Percentiles rank a stretch among this genome's conserved stretches.
phyloP scores from a whole-genome alignment of 2,888 invertebrate species.

The Rhyacophila evoluta region DNA sequence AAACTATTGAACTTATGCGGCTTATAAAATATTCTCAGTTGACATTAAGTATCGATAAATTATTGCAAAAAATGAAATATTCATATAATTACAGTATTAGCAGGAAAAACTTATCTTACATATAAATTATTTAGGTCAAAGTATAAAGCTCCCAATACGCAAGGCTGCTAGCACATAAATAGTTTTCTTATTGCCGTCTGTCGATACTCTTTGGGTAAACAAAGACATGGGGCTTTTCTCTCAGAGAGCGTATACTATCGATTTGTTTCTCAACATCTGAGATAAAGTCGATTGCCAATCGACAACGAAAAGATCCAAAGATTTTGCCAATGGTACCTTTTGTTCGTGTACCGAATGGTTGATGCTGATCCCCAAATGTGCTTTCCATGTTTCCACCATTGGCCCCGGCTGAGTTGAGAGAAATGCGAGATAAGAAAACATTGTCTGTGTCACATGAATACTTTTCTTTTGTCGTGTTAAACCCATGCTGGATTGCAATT shows the following conservation, averaged over 20 bases:
- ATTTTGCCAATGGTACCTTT: not conserved
- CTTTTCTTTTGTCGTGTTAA: not conserved
- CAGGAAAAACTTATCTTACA: too few species aligned
- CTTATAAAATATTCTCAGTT: too few species aligned
- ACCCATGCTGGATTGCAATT: not conserved
- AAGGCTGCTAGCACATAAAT: not conserved
- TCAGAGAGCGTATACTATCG: not conserved
- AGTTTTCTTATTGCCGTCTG: not conserved
- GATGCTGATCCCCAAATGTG: constrained; percentile 15
- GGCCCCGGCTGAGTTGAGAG: not conserved
- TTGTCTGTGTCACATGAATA: not conserved
- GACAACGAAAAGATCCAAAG: constrained; percentile 10
- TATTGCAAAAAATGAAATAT: too few species aligned
- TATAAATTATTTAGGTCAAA: too few species aligned
- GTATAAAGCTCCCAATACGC: too few species aligned
- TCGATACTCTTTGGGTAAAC: not conserved
- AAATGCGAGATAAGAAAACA: constrained; percentile 6
- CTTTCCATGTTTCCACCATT: constrained; percentile 1
- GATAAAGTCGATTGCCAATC: constrained; percentile 19
- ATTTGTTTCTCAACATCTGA: constrained; percentile 9
- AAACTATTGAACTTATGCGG: too few species aligned
- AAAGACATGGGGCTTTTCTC: constrained; percentile 4
- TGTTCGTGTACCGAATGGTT: constrained; percentile 7
- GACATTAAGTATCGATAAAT: too few species aligned
- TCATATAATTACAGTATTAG: too few species aligned